Evolutionary conservation across 1,140 invertebrate genomes (phyloP).

Genomic region (Apolygus lucorum): DNA sequence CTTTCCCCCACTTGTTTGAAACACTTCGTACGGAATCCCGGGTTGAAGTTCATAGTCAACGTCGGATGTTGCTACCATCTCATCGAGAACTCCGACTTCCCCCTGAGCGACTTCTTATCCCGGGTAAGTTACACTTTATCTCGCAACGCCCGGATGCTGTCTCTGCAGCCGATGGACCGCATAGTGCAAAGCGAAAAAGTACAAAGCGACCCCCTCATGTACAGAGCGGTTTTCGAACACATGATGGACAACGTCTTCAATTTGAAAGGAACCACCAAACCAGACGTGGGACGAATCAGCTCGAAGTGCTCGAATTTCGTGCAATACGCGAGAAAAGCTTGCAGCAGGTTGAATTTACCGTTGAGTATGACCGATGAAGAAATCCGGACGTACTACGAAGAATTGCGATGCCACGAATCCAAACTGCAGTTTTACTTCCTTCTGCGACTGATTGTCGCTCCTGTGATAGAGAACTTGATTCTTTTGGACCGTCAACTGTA

Average conservation of each 20-base stretch:
- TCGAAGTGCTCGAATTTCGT: slow-evolving; percentile 49
- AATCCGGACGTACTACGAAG: slow-evolving; percentile 42
- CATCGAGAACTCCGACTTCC: slow-evolving; percentile 62
- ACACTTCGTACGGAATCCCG: slow-evolving; percentile 53
- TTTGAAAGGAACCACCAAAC: slow-evolving; percentile 28
- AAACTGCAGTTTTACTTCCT: slow-evolving; percentile 73
- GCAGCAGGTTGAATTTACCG: slow-evolving; percentile 39
- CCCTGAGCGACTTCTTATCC: slow-evolving; percentile 54
- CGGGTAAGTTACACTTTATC: slow-evolving; percentile 49
- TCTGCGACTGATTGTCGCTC: slow-evolving; percentile 66
- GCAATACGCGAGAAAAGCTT: slow-evolving; percentile 55
- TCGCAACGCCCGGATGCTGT: slow-evolving; percentile 71
- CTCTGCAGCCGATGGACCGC: slow-evolving; percentile 64
- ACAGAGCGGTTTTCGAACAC: slow-evolving; percentile 64
- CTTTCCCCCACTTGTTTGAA: slow-evolving; percentile 63
- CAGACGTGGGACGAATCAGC: slow-evolving; percentile 44
- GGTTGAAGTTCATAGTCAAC: slow-evolving; percentile 57
- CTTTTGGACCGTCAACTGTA: slow-evolving; percentile 75
- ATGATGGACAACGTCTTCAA: slow-evolving; percentile 40
- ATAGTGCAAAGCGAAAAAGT: slow-evolving; percentile 38
- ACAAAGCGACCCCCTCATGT: slow-evolving; percentile 54
- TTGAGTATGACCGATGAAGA: slow-evolving; percentile 44
- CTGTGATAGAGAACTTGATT: slow-evolving; percentile 74
- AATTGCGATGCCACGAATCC: slow-evolving; percentile 45
- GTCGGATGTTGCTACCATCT: slow-evolving; percentile 89